These are phyloP conservation scores for Serilophus lunatus DNA, from an alignment of 2,113 vertebrate species.

Conservation along the genomic window DNA sequence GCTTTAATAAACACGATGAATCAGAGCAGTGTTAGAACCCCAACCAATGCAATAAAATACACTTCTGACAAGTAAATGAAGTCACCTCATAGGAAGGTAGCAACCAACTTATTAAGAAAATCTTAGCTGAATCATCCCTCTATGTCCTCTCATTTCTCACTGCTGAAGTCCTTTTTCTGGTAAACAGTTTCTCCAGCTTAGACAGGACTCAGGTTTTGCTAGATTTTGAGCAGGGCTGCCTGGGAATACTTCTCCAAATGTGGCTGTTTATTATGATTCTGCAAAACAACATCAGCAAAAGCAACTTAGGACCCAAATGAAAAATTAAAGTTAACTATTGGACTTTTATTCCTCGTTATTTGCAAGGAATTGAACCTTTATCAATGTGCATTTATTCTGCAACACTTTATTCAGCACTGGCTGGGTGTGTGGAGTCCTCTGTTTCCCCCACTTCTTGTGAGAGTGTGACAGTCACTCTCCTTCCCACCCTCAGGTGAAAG, in stretches of 20 bases:
- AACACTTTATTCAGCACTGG: fast-evolving
- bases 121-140: background rate
- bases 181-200: background rate
- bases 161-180: background rate
- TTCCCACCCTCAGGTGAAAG: background rate
- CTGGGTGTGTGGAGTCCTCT: background rate
- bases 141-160: background rate
- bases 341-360: background rate
- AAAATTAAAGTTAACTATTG: background rate
- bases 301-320: background rate
- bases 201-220: background rate
- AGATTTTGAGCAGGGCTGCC: background rate
- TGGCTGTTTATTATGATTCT: background rate
- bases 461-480: background rate
- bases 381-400: background rate
- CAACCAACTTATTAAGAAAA: background rate
- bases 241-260: background rate
- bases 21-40: background rate
- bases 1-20: background rate
- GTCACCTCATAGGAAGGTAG: background rate
- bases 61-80: background rate
- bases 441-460: background rate
- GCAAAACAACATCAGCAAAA: background rate
- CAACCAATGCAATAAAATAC: background rate
- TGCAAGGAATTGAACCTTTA: background rate